These are phyloP conservation scores for Sesamia nonagrioides DNA, from an alignment of 1,140 invertebrate species.

Conservation along the genomic window DNA sequence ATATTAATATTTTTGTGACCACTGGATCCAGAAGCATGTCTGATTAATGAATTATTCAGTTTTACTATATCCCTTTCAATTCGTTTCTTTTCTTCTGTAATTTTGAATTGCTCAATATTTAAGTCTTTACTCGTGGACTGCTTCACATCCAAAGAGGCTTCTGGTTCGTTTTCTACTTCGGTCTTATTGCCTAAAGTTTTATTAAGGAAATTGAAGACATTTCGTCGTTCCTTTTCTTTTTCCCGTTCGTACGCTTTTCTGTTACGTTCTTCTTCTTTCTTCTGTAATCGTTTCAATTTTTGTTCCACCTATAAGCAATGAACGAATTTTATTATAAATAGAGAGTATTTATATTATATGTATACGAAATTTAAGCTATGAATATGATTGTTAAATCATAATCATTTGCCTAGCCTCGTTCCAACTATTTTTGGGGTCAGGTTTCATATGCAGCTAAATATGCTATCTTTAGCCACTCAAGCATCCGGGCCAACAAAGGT, in stretches of 20 bases:
- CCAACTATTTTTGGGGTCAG: too few relatives aligned
- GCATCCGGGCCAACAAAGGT: too few relatives aligned
- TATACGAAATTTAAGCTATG: too few relatives aligned
- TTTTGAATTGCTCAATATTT: slow-evolving; percentile 92
- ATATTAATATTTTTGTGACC: slow-evolving; percentile 88
- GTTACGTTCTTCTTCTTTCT: slow-evolving; percentile 89
- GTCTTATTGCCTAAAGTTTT: slow-evolving; percentile 87
- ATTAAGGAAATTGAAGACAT: slow-evolving; percentile 95
- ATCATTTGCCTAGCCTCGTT: too few relatives aligned
- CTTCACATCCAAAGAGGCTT: slow-evolving; percentile 81
- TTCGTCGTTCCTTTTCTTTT: slow-evolving; percentile 87
- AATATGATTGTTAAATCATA: too few relatives aligned
- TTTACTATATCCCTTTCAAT: slow-evolving; percentile 90
- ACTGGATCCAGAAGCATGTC: slow-evolving; percentile 88
- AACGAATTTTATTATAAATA: not conserved
- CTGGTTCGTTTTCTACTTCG: slow-evolving; percentile 54
- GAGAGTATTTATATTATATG: too few relatives aligned
- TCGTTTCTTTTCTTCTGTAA: slow-evolving; percentile 91
- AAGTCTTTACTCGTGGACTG: slow-evolving; percentile 90
- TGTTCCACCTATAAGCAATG: slow-evolving; percentile 90
- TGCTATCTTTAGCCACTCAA: too few relatives aligned
- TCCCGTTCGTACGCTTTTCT: slow-evolving; percentile 89
- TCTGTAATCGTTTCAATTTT: slow-evolving; percentile 89
- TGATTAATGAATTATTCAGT: slow-evolving; percentile 89
- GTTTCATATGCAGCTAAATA: too few relatives aligned